These are phyloP conservation scores for Lucilia cuprina DNA, from an alignment of 1,140 invertebrate species.

Conservation along the genomic window DNA sequence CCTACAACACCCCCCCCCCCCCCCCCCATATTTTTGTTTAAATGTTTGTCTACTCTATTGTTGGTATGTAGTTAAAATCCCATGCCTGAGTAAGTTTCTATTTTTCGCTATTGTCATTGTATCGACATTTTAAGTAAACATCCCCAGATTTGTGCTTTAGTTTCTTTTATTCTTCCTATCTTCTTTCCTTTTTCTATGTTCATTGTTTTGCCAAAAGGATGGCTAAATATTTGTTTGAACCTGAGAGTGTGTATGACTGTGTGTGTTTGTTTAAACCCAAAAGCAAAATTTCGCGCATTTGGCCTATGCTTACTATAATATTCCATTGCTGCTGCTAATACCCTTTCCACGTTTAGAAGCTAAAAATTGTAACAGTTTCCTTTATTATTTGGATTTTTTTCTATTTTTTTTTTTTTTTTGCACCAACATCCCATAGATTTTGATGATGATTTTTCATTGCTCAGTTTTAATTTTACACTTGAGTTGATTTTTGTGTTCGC, in stretches of 20 bases:
- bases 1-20: background rate
- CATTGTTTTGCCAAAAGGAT: background rate
- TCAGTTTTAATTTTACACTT: slow-evolving; percentile 63
- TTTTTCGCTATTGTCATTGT: slow-evolving; percentile 17
- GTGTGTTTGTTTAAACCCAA: background rate
- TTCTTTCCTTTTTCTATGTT: background rate
- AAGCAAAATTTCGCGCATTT: background rate
- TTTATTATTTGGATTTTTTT: background rate
- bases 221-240: too few relatives aligned
- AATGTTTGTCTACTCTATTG: background rate
- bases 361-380: slow-evolving; percentile 23
- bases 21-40: background rate
- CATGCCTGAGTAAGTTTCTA: slow-evolving; percentile 7
- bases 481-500: slow-evolving; percentile 50
- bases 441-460: slow-evolving; percentile 63
- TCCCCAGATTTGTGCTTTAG: slow-evolving; percentile 22
- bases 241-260: too few relatives aligned
- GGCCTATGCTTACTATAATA: background rate
- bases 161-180: background rate
- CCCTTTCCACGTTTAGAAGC: background rate
- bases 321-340: background rate
- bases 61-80: slow-evolving; percentile 7
- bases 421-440: slow-evolving; percentile 40
- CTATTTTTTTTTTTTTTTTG: slow-evolving; percentile 35
- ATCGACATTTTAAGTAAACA: slow-evolving; percentile 19